Evolutionary conservation across 37 sponge, comb jelly and placozoan species (phyloP).

Genomic region (Geodia barretti): DNA sequence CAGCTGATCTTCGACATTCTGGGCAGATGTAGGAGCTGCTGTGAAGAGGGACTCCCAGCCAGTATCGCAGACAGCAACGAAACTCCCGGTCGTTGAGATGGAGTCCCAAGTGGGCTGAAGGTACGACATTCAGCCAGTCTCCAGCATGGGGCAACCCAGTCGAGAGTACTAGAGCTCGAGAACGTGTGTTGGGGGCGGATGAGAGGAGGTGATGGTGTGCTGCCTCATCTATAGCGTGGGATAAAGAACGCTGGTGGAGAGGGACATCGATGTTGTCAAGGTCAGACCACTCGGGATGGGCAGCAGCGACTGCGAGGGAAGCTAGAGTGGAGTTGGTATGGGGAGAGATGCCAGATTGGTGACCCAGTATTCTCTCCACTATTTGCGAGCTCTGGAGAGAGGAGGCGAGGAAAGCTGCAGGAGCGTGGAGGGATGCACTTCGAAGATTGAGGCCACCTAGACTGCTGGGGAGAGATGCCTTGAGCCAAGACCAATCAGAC

Average conservation of each 20-base stretch:
- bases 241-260: conserved; percentile 4
- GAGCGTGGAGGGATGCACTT: conserved; percentile 3
- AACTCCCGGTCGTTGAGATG: conserved; percentile 23
- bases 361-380: not conserved
- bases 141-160: no score
- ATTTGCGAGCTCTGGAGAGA: not conserved
- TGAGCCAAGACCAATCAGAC: conserved; percentile 17
- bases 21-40: not conserved
- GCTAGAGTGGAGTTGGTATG: no score
- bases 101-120: not conserved
- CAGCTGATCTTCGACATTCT: conserved; percentile 2
- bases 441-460: no score
- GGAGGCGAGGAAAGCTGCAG: conserved; percentile 10
- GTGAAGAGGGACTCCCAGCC: conserved; percentile 13
- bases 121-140: conserved; percentile 17
- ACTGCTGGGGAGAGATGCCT: no score
- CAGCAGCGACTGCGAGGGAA: no score
- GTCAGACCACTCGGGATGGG: no score
- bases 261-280: conserved; percentile 14
- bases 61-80: conserved; percentile 12
- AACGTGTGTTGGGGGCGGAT: no score
- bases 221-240: no score
- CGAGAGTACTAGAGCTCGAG: no score
- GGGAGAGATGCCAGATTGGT: not conserved
- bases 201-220: no score